Evolutionary conservation across 2,888 invertebrate genomes (phyloP).

Genomic region (Fissipunctia ypsillon): DNA sequence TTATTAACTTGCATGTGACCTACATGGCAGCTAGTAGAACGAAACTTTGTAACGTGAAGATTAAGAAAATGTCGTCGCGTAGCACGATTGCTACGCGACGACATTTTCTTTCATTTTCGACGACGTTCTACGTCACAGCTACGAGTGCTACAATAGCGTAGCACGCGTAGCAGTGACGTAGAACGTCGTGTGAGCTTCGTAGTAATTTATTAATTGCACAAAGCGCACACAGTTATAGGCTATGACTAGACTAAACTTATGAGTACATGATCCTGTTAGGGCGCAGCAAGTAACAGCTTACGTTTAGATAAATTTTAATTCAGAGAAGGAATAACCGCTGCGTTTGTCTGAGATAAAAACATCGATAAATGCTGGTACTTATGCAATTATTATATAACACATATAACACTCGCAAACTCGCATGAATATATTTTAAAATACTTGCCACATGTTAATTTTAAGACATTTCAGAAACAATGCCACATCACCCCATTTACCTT

Average conservation of each 20-base stretch:
- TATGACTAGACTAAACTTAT: background rate
- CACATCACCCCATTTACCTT: background rate
- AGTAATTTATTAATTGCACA: background rate
- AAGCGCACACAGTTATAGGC: background rate
- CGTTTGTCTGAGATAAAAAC: background rate
- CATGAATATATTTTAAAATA: background rate
- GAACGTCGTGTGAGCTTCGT: background rate
- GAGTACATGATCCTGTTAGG: background rate
- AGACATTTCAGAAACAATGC: too few relatives aligned
- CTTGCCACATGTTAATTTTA: too few relatives aligned
- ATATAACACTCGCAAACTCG: background rate
- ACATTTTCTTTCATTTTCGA: too few relatives aligned
- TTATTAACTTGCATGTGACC: background rate
- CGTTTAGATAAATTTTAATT: background rate
- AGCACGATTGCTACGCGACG: too few relatives aligned
- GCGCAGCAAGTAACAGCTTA: background rate
- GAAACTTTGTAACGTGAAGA: background rate
- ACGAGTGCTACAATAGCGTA: constrained; percentile 10
- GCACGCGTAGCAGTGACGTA: constrained; percentile 15
- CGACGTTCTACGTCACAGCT: too few relatives aligned
- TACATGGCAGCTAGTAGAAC: background rate
- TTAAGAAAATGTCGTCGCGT: background rate
- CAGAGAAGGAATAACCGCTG: background rate
- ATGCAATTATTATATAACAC: background rate
- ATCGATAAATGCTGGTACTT: background rate